Base-by-base conservation (phyloP, 1,140 invertebrate genomes). In the Paralvinella palmiformis region DNA sequence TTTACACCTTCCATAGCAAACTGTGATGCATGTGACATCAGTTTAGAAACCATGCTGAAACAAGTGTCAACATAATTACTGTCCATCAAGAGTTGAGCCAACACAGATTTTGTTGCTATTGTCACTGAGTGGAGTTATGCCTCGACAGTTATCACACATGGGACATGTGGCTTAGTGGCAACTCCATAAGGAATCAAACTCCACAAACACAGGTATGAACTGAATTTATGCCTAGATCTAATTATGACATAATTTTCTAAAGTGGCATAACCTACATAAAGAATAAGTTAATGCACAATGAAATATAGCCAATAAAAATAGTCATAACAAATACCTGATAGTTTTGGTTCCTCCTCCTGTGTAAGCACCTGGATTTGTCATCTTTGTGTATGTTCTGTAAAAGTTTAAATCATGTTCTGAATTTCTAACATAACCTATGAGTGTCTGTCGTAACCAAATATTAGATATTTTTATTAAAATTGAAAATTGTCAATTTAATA, bases 1-100 rank as follows among this genome's bases (percentile, higher is more conserved):
- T 99, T 98, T 0, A 99, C 96, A 37, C 96, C 96, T 83, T 99
- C 96, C 95, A 99, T 99, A 0, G 98, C 94, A 83, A 98, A 97
- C 52, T 92, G 94, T 1, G 94, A 98, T 31, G 94, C 94, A 79
- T 97, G 94, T 5, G 89, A 92, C 73, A 99, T 90, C 17, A 99
- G 84, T 82, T 98, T 98, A 1, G 93, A 94, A 81, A 99, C 98
- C 95, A 99, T 98, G 69, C 88, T 92, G 56, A 20, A 65, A 50
- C 4, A 45, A 20, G 37, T 56, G 33, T 48, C 55, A 29, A 58
- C 22, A 22, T 48, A 59, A 41, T 41, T 61, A 61, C 7, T 24
- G 15, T 20, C 7, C 2, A 37, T 10, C 33, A 15, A 35, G 22
- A 58, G 10, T 52, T 7, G 24, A 22, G 3, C 2, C 15, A 32